phyloP scores from a whole-genome alignment of 2,113 vertebrate genomes.

The Callipepla californica region DNA sequence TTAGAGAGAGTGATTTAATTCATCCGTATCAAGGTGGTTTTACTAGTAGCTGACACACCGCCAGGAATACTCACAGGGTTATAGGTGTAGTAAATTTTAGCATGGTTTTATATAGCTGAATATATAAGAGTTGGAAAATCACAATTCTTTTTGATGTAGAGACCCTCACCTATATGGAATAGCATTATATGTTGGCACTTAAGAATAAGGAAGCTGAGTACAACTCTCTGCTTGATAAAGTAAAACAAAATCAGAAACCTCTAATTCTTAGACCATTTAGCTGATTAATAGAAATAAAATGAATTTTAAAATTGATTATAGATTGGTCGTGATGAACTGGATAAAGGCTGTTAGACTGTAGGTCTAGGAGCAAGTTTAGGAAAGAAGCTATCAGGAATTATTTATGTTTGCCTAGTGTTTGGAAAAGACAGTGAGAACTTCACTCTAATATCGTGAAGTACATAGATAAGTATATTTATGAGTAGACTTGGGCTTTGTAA shows the following conservation, averaged over 20 bases:
- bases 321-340: not conserved
- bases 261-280: not conserved
- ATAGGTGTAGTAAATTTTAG: conserved; percentile 37
- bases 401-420: not conserved
- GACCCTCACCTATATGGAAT: not conserved
- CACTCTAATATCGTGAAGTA: not conserved
- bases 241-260: conserved; percentile 3
- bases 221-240: not conserved
- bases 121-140: not conserved
- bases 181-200: not conserved
- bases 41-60: conserved; percentile 5
- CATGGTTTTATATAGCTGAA: conserved; percentile 6
- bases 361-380: not conserved
- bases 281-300: not conserved
- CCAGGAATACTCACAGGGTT: conserved; percentile 29
- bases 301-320: not conserved
- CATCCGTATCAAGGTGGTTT: conserved; percentile 16
- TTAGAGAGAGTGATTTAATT: conserved; percentile 33
- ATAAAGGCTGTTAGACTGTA: not conserved
- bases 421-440: not conserved
- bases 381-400: not conserved
- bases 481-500: not conserved
- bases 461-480: not conserved
- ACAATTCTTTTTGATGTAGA: conserved; percentile 27
- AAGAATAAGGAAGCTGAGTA: not conserved